Evolutionary conservation across 2,888 invertebrate species (phyloP).

Genomic region (Chironomus riparius): DNA sequence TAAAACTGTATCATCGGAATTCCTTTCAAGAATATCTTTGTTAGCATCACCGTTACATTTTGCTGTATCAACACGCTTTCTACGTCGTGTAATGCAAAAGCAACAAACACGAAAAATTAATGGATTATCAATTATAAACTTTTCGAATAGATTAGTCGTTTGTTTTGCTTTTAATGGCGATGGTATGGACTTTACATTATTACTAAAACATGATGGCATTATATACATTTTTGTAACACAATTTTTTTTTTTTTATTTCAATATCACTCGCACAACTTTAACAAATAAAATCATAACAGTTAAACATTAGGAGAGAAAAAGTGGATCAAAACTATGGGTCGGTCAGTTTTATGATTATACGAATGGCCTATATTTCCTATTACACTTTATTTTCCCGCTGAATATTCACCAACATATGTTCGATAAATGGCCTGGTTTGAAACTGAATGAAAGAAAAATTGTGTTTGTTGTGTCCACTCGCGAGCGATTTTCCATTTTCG

Average conservation of each 20-base stretch:
- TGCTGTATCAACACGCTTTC: slow-evolving; percentile 20
- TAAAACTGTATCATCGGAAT: background rate
- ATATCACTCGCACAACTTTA: background rate
- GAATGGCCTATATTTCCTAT: slow-evolving; percentile 19
- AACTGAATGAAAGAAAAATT: slow-evolving; percentile 17
- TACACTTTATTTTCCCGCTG: background rate
- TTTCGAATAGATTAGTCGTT: background rate
- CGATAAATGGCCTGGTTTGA: slow-evolving; percentile 24
- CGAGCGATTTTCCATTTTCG: background rate
- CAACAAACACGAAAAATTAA: slow-evolving; percentile 16
- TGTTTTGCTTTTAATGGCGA: background rate
- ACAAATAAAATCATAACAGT: background rate
- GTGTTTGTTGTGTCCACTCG: slow-evolving; percentile 5
- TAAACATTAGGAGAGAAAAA: background rate
- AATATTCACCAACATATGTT: slow-evolving; percentile 12
- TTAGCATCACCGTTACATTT: slow-evolving; percentile 3
- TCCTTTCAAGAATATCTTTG: background rate
- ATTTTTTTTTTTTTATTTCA: background rate
- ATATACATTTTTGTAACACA: slow-evolving; percentile 2
- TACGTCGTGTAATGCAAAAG: slow-evolving; percentile 8
- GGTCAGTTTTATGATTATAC: slow-evolving; percentile 14
- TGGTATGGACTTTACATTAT: background rate
- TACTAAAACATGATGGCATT: slow-evolving; percentile 13
- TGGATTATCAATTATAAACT: slow-evolving; percentile 6
- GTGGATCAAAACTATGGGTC: slow-evolving; percentile 13